Percentiles rank a stretch among this genome's conserved stretches.
phyloP scores from a whole-genome alignment of 2,113 vertebrate genomes.

The Leptodactylus fuscus region DNA sequence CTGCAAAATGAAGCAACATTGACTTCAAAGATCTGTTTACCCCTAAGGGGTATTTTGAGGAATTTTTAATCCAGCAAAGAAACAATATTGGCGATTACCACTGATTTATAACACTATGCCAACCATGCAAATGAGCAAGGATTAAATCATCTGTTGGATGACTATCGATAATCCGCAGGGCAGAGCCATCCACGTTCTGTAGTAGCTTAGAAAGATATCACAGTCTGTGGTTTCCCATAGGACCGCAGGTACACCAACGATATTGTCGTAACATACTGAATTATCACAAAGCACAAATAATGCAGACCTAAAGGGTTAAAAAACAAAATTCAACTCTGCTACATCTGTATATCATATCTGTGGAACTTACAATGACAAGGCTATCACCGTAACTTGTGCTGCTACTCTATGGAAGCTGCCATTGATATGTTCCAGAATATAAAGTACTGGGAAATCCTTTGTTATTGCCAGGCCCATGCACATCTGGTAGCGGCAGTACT shows the following conservation, averaged over 20 bases:
- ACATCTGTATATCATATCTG: not conserved
- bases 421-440: not conserved
- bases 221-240: not conserved
- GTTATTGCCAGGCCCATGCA: not conserved
- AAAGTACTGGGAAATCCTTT: not conserved
- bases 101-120: not conserved
- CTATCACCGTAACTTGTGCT: not conserved
- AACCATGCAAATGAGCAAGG: not conserved
- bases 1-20: no score
- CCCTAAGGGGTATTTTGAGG: no score
- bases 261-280: not conserved
- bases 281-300: not conserved
- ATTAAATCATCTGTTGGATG: not conserved
- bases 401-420: not conserved
- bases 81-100: no score
- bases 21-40: no score
- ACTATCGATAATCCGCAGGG: not conserved
- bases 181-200: not conserved
- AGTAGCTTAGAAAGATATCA: not conserved
- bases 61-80: not conserved
- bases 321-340: not conserved
- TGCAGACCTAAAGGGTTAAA: not conserved
- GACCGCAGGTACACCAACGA: not conserved
- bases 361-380: not conserved
- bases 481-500: not conserved